These are phyloP conservation scores for Tringa solitaria DNA, from an alignment of 2,113 vertebrate genomes.

Conservation along the genomic window DNA sequence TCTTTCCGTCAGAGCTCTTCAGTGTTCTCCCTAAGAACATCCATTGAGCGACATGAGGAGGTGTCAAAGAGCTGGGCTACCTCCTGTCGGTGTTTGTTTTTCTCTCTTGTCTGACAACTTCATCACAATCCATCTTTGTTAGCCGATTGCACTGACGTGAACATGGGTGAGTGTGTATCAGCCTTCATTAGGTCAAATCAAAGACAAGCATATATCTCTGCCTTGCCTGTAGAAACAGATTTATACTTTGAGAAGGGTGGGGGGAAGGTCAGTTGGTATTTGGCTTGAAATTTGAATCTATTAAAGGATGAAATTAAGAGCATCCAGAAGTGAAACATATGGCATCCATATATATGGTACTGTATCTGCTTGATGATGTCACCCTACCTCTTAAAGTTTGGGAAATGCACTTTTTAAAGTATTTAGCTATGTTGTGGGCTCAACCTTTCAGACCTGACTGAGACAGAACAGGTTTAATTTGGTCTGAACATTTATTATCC, in stretches of 20 bases:
- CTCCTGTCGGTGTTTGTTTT: conserved; percentile 19
- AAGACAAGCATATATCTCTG: conserved; percentile 8
- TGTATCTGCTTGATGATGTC: conserved; percentile 64
- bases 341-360: conserved; percentile 60
- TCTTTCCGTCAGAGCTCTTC: not conserved
- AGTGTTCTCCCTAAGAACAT: conserved; percentile 45
- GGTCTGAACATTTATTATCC: conserved; percentile 52
- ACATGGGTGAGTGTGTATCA: conserved; percentile 19
- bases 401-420: conserved; percentile 33
- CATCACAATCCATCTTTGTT: conserved; percentile 51
- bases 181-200: conserved; percentile 48
- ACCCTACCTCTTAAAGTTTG: conserved; percentile 39
- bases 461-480: conserved; percentile 27
- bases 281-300: conserved; percentile 61
- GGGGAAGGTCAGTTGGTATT: conserved; percentile 29
- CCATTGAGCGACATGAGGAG: not conserved
- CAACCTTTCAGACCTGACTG: conserved; percentile 42
- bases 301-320: conserved; percentile 48
- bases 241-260: not conserved
- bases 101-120: conserved; percentile 38
- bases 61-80: conserved; percentile 10
- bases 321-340: conserved; percentile 57
- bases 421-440: conserved; percentile 53
- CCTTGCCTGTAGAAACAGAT: not conserved
- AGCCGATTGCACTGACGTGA: conserved; percentile 31